Evolutionary conservation across 2,797 vertebrate species (phyloP), one percentile per base, ranked within the genome.

Genomic region (Clarias platycephalus): DNA sequence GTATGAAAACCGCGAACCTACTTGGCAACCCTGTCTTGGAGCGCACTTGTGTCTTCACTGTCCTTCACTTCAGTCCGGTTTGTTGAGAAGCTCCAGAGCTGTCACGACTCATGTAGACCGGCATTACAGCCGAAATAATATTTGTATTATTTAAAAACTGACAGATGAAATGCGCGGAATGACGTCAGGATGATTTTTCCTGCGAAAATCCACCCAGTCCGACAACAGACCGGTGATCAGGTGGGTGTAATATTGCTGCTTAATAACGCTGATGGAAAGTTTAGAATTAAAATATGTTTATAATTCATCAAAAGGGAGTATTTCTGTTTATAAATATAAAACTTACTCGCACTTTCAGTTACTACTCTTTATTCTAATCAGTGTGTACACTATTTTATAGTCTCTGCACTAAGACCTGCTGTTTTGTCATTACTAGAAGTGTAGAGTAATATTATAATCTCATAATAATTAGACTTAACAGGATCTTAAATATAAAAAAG

Each of bases 11-110:
- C n/a, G 0, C 5, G n/a, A 63, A 20, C 16, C 1, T 26, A 82
- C 44, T n/a, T 83, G 81, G 81, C 81, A 83, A 83, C 81, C 81
- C 26, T 24, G 68, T 2, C n/a, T 28, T 24, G 57, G 81, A 53
- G 64, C 82, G 71, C 49, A 34, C 79, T 83, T 72, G 18, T 76
- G 40, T 53, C 80, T 44, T 44, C 40, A 20, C 64, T 83, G 68
- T 83, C 60, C 79, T 71, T 64, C 75, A 86, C 80, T 82, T 87
- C 84, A 87, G 84, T 85, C 57, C 53, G 37, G 28, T 64, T 84
- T 20, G 76, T 26, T 44, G 34, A 66, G 76, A 77, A 63, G 77
- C 76, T 26, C 34, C 78, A 58, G 64, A 71, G 68, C 74, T 40
- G 77, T 70, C 79, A 77, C 64, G 72, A 84, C 68, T 79, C 58